A percentile compares a stretch with the other conserved stretches of the same genome.
phyloP scores from a whole-genome alignment of 2,888 invertebrate genomes.

The Brenthis daphne region DNA sequence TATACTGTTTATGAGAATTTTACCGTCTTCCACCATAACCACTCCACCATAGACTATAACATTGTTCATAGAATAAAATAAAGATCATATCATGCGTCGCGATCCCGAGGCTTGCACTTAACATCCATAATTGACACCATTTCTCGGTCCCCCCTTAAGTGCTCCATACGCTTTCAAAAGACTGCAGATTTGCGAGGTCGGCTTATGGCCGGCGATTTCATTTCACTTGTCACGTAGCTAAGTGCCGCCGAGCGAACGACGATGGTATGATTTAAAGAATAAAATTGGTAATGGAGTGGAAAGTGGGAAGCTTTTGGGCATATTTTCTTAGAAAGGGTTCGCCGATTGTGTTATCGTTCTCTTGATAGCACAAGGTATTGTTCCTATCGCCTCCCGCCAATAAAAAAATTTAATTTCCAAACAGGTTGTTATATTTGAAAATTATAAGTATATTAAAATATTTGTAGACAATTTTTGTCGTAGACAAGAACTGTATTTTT shows the following conservation, averaged over 20 bases:
- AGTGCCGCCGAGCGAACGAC: slow-evolving; percentile 70
- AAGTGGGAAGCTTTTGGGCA: slow-evolving; percentile 58
- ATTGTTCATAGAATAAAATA: slow-evolving; percentile 38
- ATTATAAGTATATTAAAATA: too few species aligned
- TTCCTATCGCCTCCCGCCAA: not conserved
- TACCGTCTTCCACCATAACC: not conserved
- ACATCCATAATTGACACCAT: slow-evolving; percentile 80
- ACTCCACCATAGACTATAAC: not conserved
- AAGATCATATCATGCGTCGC: slow-evolving; percentile 36
- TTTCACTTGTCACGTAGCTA: slow-evolving; percentile 74
- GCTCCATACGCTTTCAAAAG: slow-evolving; percentile 69
- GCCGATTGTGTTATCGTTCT: not conserved
- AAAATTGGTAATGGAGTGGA: slow-evolving; percentile 80
- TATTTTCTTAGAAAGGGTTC: slow-evolving; percentile 53
- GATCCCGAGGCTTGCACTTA: slow-evolving; percentile 60
- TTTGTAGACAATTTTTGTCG: too few species aligned
- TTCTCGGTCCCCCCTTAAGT: slow-evolving; percentile 72
- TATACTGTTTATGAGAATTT: too few species aligned
- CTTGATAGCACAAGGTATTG: not conserved
- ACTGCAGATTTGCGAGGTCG: slow-evolving; percentile 72
- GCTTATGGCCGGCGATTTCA: slow-evolving; percentile 79
- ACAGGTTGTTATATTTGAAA: too few species aligned
- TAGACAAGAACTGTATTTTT: too few species aligned
- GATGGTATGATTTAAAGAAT: slow-evolving; percentile 72
- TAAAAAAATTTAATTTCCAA: too few species aligned